Base-by-base conservation (phyloP, 2,888 invertebrate species). In the Drosophila mercatorum region DNA sequence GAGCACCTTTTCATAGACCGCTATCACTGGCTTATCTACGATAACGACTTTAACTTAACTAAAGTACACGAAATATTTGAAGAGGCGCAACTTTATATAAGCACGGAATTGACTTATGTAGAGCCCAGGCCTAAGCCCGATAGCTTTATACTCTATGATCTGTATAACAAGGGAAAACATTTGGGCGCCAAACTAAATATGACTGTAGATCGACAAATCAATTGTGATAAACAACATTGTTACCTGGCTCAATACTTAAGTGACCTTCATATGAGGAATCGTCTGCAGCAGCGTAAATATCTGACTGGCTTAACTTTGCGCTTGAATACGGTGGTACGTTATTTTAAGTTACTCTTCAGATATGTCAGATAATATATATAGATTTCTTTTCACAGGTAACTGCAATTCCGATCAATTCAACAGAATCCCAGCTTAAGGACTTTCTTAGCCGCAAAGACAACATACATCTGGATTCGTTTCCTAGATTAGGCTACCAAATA, bases 151-250 rank as follows among this genome's bases (percentile, higher is more conserved):
- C 67, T 89, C 3, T 92, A 89, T 51, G 93, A 93, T 83, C 69
- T 93, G 5, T 92, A 92, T 56, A 92, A 92, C 41, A 92, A 92
- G 68, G 93, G 92, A 0, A 80, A 80, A 14, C 79, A 83, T 17
- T 56, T 91, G 22, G 93, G 93, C 2, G 91, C 89, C 0, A 75
- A 78, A 17, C 65, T 93, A 0, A 93, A 93, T 72, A 78, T 92
- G 14, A 92, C 92, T 0, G 57, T 78, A 0, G 90, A 92, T 63
- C 80, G 77, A 44, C 75, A 88, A 63, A 63, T 92, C 2, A 56
- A 40, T 2, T 92, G 92, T 62, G 68, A 64, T 51, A 38, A 3
- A 0, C 26, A 5, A 0, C 7, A 38, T 4, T 92, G 92, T 31
- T 17, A 60, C 2, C 66, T 75, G 1, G 43, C 43, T 6, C 72